Evolutionary conservation across 1,140 invertebrate genomes (phyloP).

Genomic region (Pogonognathellus flavescens): DNA sequence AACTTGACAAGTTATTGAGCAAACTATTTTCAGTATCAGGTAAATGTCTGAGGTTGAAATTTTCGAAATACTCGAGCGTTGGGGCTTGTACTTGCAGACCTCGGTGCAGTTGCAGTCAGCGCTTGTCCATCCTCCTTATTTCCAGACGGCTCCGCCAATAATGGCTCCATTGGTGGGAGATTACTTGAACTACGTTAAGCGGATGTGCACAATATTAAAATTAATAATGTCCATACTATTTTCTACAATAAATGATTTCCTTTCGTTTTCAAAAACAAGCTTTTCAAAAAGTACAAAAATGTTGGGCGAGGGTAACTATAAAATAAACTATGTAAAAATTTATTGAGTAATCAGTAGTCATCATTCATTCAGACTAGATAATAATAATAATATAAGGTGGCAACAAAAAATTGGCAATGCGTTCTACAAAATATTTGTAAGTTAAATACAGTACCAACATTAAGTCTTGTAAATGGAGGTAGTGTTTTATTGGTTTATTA

Average conservation of each 20-base stretch:
- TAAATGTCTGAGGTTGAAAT: slow-evolving; percentile 60
- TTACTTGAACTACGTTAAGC: slow-evolving; percentile 31
- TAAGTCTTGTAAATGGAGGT: slow-evolving; percentile 31
- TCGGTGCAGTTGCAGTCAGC: neutral
- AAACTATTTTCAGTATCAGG: slow-evolving; percentile 26
- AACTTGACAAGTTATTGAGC: slow-evolving; percentile 6
- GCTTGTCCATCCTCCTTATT: neutral
- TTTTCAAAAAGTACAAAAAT: too few relatives aligned
- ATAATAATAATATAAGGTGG: neutral
- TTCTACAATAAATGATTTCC: too few relatives aligned
- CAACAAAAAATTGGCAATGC: neutral
- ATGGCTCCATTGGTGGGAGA: neutral
- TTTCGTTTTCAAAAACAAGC: too few relatives aligned
- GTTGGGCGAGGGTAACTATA: too few relatives aligned
- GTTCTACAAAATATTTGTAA: slow-evolving; percentile 5
- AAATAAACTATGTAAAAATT: too few relatives aligned
- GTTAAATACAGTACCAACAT: slow-evolving; percentile 1
- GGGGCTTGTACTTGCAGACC: slow-evolving; percentile 22
- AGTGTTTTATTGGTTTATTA: slow-evolving; percentile 25
- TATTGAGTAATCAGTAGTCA: too few relatives aligned
- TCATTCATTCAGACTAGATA: neutral
- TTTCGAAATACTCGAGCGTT: slow-evolving; percentile 59
- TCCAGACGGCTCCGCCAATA: neutral
- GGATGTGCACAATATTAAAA: slow-evolving; percentile 28
- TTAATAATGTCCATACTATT: too few relatives aligned